Base-by-base conservation (phyloP, 2,888 invertebrate species). In the Drosophila quinaria region DNA sequence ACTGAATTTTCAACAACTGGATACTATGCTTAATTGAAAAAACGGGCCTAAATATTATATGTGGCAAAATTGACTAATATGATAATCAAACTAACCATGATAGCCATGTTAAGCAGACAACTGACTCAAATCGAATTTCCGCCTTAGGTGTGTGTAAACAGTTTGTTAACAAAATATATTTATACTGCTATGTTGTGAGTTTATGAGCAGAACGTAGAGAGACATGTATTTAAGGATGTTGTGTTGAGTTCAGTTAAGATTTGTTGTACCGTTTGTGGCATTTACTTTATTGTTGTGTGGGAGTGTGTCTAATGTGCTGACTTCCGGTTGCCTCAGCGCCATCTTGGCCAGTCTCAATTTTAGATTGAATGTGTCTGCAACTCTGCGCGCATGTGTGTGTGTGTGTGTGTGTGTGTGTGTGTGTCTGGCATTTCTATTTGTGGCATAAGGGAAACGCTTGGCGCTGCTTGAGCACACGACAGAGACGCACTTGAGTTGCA, bases 381-480 rank as follows among this genome's bases (percentile, higher is more conserved):
- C 8, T 39, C 54, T 35, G 9, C 35, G 33, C 35, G 10, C 25
- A 51, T 55, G 29, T 50, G 39, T 42, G 39, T 15, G 33, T n/a
- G n/a, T n/a, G n/a, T n/a, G 35, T 54, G 25, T 51, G 31, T 47
- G 37, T 25, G 33, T 52, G 29, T 65, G 58, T 60, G 44, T 41
- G 50, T 31, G 52, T 51, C 35, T 61, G 51, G 56, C 39, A 75
- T 65, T 72, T 73, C 71, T 76, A 79, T 74, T 85, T 79, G 82
- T 74, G 82, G 80, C 65, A 80, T 80, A 69, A 50, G 65, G 77
- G 39, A 70, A 70, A 71, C 79, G 67, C 60, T 72, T 64, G 72
- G 66, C 47, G 70, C 60, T 72, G 72, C 78, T 81, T 80, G 77
- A 79, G 74, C 86, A 86, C 89, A 83, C 88, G 77, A 83, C 82